Evolutionary conservation across 2,888 invertebrate genomes (phyloP), one percentile per base, ranked within the genome.

Genomic region (Hipparchia sbordonii): DNA sequence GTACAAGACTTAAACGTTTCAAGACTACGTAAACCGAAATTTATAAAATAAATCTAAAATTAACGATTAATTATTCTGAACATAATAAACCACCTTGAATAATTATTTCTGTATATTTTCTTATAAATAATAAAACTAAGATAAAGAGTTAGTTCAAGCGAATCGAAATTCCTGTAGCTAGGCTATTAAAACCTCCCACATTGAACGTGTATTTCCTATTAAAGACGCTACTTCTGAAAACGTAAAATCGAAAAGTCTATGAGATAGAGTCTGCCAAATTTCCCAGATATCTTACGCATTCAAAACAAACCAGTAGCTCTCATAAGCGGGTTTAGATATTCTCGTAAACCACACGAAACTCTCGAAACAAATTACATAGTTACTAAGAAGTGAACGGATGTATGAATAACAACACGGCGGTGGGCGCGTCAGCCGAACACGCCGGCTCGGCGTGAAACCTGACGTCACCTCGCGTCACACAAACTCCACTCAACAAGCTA

Each of bases 381-480:
- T 77, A 78, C 78, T 73, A 77, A 77, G 77, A 77, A 77, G 65
- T 63, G 72, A 75, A 57, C 78, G 80, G 77, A 81, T 79, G 77
- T 77, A 76, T 77, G 76, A 77, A 78, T 77, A 77, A 76, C 77
- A 77, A 76, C 77, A 79, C 78, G 78, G 77, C 78, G 80, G 88
- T 88, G 89, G 90, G 89, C 88, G 87, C 89, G 89, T 85, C 89
- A 84, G 82, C 76, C 79, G 79, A 80, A 71, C 91, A 91, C 87
- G 90, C 87, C 74, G 73, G 66, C 77, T 66, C 71, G 56, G 87
- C 90, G 88, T 91, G 91, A 74, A 74, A 73, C 66, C 57, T 88
- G 88, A 90, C 91, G 91, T 91, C 89, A 89, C 48, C 79, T 54
- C 82, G 81, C 91, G 92, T 91, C 91, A 91, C 79, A 81, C 82